phyloP scores from a whole-genome alignment of 1,140 invertebrate species.

The Ptiloglossa arizonensis region DNA sequence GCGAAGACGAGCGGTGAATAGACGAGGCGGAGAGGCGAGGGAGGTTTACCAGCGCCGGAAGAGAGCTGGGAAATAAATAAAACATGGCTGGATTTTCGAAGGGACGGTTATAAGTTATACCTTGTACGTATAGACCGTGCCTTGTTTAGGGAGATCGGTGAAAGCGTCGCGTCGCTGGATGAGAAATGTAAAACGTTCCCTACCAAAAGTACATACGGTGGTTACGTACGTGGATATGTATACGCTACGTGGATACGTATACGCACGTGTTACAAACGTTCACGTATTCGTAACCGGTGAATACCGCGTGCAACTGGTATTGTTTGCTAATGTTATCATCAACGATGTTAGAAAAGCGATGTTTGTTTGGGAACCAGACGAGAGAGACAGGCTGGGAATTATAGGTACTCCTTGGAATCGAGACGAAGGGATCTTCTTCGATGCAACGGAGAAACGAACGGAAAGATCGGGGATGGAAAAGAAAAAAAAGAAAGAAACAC shows the following conservation, averaged over 20 bases:
- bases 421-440: too few relatives aligned
- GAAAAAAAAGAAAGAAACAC: too few relatives aligned
- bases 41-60: too few relatives aligned
- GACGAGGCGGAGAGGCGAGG: neutral
- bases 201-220: neutral
- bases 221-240: too few relatives aligned
- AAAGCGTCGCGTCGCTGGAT: neutral
- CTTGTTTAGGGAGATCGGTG: neutral
- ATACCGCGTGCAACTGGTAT: too few relatives aligned
- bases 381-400: too few relatives aligned
- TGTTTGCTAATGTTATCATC: slow-evolving; percentile 3
- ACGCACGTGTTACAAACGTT: too few relatives aligned
- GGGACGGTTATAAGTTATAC: slow-evolving; percentile 13
- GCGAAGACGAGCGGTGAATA: slow-evolving; percentile 6
- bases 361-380: neutral
- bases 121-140: slow-evolving; percentile 3
- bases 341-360: neutral
- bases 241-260: too few relatives aligned
- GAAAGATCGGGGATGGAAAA: too few relatives aligned
- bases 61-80: slow-evolving; percentile 30
- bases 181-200: slow-evolving; percentile 17
- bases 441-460: too few relatives aligned
- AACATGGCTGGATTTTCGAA: slow-evolving; percentile 36
- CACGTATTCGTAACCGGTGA: too few relatives aligned
- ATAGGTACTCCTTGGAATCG: too few relatives aligned